Percentiles rank a stretch among this genome's conserved stretches.
Conservation (phyloP, 2,888 invertebrate species). For the Folsomia candida region DNA sequence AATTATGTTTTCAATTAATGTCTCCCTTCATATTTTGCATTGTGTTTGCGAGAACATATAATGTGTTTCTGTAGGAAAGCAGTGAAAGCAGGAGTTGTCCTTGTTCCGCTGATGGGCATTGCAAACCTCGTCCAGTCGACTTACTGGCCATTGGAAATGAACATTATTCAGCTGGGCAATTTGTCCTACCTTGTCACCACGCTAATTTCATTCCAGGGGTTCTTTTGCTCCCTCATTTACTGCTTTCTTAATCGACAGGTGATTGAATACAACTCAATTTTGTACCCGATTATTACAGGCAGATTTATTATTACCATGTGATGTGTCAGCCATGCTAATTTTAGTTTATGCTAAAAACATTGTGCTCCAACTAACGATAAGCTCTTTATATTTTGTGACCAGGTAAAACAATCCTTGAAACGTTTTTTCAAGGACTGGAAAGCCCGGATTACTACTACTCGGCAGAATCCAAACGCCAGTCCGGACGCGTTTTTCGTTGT, state of each 20-base stretch:
- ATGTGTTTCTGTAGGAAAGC: too few relatives aligned
- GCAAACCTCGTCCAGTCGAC: slow-evolving; percentile 53
- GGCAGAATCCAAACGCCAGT: background rate
- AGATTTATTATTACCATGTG: too few relatives aligned
- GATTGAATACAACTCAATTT: too few relatives aligned
- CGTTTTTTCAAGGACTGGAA: slow-evolving; percentile 23
- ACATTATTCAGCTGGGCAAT: slow-evolving; percentile 51
- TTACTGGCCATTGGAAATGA: slow-evolving; percentile 51
- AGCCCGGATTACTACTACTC: background rate
- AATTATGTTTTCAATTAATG: too few relatives aligned
- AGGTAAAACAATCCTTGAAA: slow-evolving; percentile 30
- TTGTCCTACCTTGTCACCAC: slow-evolving; percentile 53
- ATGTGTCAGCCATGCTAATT: too few relatives aligned
- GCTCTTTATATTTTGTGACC: too few relatives aligned
- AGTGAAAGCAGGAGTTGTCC: slow-evolving; percentile 53
- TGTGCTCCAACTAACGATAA: too few relatives aligned
- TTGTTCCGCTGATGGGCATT: slow-evolving; percentile 53
- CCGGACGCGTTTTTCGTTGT: too few relatives aligned
- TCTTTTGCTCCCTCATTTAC: slow-evolving; percentile 53
- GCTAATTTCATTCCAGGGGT: slow-evolving; percentile 53
- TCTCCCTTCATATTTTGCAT: too few relatives aligned
- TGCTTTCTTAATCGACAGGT: slow-evolving; percentile 54
- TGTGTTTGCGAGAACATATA: too few relatives aligned
- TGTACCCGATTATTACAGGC: too few relatives aligned
- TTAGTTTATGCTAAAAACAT: too few relatives aligned